Evolutionary conservation across 2,113 vertebrate species (phyloP), one percentile per base, ranked within the genome.

Genomic region (Oreochromis tanganicae): DNA sequence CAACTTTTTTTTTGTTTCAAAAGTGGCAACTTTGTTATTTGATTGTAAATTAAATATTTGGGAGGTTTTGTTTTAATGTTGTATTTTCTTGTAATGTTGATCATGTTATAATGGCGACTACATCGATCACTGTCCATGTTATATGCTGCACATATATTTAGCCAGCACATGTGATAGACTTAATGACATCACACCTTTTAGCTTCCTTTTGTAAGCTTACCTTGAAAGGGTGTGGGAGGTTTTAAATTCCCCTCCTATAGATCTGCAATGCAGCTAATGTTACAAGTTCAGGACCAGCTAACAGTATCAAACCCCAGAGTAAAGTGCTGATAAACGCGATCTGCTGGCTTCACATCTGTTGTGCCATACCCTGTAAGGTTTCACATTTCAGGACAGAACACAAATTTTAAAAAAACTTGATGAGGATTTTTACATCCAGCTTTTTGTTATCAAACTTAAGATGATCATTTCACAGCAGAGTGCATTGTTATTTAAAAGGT

Each of bases 151-250:
- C 14, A 46, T 73, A 19, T 27, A 57, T 87, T 81, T 13, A 75
- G 78, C 50, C n/a, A 21, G 80, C 81, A 88, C 85, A 43, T 73
- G 82, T 87, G 80, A 81, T 63, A 32, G 50, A 80, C 16, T 29
- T 55, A 80, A 84, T 86, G 84, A 93, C 88, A 81, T 89, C 84
- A 89, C 71, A 48, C 14, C 81, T 88, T 83, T 61, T 34, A 36
- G 21, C 38, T 43, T 66, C 29, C 81, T 43, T 24, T 8, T 43
- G 36, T 32, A 29, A 21, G 59, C 21, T 5, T 32, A 52, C 83
- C 85, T 50, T 78, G 54, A 46, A 87, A 88, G 89, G 38, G 52
- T 14, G 9, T 48, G 10, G 56, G 61, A 1, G 75, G 43, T 81
- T 91, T 90, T 36, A 24, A 10, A 48, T 87, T 41, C 43, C 71